These are phyloP conservation scores for Noctua pronuba DNA, from an alignment of 2,888 invertebrate genomes.

Conservation along the genomic window DNA sequence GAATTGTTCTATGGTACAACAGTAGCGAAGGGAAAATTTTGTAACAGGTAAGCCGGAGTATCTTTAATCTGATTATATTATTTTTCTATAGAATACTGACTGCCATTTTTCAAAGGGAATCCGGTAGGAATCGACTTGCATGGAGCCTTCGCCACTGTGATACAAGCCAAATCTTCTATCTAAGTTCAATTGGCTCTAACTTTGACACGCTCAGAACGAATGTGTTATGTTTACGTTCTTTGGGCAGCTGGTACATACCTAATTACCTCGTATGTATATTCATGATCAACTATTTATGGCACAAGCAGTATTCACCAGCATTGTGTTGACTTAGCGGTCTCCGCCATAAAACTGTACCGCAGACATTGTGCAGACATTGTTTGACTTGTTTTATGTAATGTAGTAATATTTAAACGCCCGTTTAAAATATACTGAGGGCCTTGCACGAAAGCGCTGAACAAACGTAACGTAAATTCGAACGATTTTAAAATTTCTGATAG, in stretches of 20 bases:
- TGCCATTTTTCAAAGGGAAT: too few relatives aligned
- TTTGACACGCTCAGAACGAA: neutral
- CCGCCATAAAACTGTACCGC: slow-evolving; percentile 28
- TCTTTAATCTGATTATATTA: too few relatives aligned
- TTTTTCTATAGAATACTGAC: too few relatives aligned
- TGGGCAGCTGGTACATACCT: neutral
- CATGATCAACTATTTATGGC: slow-evolving; percentile 21
- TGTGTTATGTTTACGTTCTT: neutral
- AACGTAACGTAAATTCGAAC: neutral
- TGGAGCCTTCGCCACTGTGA: too few relatives aligned
- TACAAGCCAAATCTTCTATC: neutral
- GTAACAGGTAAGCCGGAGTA: too few relatives aligned
- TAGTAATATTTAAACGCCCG: slow-evolving; percentile 13
- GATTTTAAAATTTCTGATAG: neutral
- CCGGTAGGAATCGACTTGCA: too few relatives aligned
- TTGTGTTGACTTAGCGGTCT: slow-evolving; percentile 45
- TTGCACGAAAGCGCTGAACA: neutral
- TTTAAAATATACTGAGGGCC: slow-evolving; percentile 7
- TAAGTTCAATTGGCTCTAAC: neutral
- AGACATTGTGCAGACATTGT: slow-evolving; percentile 46
- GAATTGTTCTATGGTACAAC: neutral
- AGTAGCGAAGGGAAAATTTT: too few relatives aligned
- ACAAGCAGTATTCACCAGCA: slow-evolving; percentile 31
- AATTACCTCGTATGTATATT: slow-evolving; percentile 23
- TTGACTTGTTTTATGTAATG: slow-evolving; percentile 23